Percentiles rank a stretch among this genome's conserved stretches.
phyloP scores from a whole-genome alignment of 2,113 vertebrate genomes.

The Brachionichthys hirsutus region DNA sequence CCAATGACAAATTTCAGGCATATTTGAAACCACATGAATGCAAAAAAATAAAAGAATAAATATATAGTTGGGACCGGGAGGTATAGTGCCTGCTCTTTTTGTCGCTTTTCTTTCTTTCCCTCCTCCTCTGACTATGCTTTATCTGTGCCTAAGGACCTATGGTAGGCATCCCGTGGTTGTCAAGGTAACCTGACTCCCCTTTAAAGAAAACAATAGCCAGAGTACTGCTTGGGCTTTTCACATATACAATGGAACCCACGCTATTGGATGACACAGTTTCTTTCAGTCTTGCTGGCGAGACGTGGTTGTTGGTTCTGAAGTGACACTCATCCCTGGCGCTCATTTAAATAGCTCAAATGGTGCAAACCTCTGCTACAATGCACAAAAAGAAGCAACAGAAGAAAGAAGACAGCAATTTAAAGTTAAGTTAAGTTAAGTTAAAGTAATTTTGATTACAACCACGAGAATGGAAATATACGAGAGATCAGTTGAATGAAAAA shows the following conservation, averaged over 20 bases:
- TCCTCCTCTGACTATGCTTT: constrained; percentile 56
- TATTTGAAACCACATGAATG: constrained; percentile 46
- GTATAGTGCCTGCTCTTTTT: constrained; percentile 47
- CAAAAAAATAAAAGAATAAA: constrained; percentile 29
- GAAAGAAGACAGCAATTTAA: too few relatives aligned
- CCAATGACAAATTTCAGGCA: constrained; percentile 35
- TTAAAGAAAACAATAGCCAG: constrained; percentile 71
- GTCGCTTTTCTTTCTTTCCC: constrained; percentile 52
- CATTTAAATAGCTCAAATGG: constrained; percentile 45
- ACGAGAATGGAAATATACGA: too few relatives aligned
- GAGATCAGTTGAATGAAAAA: too few relatives aligned
- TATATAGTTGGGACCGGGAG: constrained; percentile 37
- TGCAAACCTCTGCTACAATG: constrained; percentile 30
- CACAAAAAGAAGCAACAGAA: constrained; percentile 1
- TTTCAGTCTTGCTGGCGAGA: constrained; percentile 53
- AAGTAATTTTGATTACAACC: too few relatives aligned
- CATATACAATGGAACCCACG: constrained; percentile 69
- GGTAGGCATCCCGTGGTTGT: constrained; percentile 69
- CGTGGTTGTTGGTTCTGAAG: constrained; percentile 47
- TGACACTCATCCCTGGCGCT: constrained; percentile 44
- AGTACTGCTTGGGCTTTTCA: constrained; percentile 61
- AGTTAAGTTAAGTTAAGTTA: too few relatives aligned
- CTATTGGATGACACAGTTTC: constrained; percentile 68
- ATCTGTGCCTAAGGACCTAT: constrained; percentile 59
- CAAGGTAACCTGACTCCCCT: constrained; percentile 75